A percentile compares a stretch with the other conserved stretches of the same genome.
Conservation (phyloP, 2,113 vertebrate species). For the Brachyistius frenatus region DNA sequence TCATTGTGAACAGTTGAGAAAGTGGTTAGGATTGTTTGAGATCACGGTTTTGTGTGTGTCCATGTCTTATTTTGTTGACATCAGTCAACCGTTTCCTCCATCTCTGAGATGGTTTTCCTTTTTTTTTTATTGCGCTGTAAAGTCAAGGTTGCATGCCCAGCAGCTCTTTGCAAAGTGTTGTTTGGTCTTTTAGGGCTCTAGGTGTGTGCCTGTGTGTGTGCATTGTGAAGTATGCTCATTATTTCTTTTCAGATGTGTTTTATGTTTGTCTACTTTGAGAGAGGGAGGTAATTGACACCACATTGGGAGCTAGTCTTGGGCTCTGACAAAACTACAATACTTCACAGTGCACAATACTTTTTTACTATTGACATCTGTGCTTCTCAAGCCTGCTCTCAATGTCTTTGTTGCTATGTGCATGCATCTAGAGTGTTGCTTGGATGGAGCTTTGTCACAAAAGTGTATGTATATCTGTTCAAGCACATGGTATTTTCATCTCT, state of each 20-base stretch:
- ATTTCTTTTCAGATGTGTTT: slow-evolving; percentile 41
- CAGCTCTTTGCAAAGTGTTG: slow-evolving; percentile 18
- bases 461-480: slow-evolving; percentile 23
- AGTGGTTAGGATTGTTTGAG: slow-evolving; percentile 28
- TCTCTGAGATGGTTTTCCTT: slow-evolving; percentile 12
- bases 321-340: slow-evolving; percentile 16
- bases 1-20: slow-evolving; percentile 41
- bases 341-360: slow-evolving; percentile 13
- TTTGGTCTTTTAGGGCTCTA: slow-evolving; percentile 12
- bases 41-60: slow-evolving; percentile 23
- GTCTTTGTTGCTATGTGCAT: slow-evolving; percentile 44
- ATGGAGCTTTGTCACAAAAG: slow-evolving; percentile 39
- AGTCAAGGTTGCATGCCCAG: slow-evolving; percentile 38
- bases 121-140: slow-evolving; percentile 23
- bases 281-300: slow-evolving; percentile 43
- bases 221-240: slow-evolving; percentile 45
- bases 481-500: slow-evolving; percentile 15
- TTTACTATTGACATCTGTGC: slow-evolving; percentile 41
- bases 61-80: slow-evolving; percentile 35
- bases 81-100: slow-evolving; percentile 15
- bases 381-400: slow-evolving; percentile 25
- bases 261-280: slow-evolving; percentile 40
- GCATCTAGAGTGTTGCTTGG: slow-evolving; percentile 27
- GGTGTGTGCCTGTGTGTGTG: slow-evolving; percentile 28
- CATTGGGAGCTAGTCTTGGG: slow-evolving; percentile 28